phyloP scores from a whole-genome alignment of 2,888 invertebrate genomes.

The Axea sp. region DNA sequence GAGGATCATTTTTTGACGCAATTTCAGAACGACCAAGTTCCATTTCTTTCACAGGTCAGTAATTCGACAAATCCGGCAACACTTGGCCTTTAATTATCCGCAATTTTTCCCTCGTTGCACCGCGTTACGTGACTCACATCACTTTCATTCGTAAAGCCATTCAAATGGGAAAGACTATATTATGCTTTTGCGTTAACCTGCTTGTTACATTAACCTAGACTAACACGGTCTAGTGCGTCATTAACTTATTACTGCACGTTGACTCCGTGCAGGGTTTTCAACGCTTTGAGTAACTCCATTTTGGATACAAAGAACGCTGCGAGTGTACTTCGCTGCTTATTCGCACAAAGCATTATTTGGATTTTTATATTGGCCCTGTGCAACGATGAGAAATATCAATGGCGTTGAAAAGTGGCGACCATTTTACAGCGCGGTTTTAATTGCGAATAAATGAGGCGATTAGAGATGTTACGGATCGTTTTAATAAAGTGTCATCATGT shows the following conservation, averaged over 20 bases:
- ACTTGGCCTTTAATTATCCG: conserved; percentile 19
- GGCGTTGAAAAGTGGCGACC: no score
- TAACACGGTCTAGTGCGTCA: conserved; percentile 42
- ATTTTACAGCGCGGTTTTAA: no score
- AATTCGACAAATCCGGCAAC: conserved; percentile 7
- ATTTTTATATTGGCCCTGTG: no score
- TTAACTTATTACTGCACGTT: conserved; percentile 37
- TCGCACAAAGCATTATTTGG: no score
- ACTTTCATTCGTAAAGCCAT: conserved; percentile 39
- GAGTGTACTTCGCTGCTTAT: no score
- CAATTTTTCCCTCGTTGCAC: conserved; percentile 1
- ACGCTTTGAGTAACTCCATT: conserved; percentile 8
- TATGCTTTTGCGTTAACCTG: conserved; percentile 34
- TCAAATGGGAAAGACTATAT: conserved; percentile 37
- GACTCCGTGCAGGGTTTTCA: conserved; percentile 16
- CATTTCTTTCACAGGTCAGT: no score
- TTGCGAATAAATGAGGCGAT: no score
- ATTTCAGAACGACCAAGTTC: no score
- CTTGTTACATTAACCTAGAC: conserved; percentile 52
- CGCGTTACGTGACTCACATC: conserved; percentile 48
- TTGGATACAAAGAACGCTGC: conserved; percentile 4
- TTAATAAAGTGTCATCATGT: no score
- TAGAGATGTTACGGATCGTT: no score
- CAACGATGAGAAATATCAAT: no score
- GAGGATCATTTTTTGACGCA: no score